Base-by-base conservation (phyloP, 2,797 vertebrate species). In the Artibeus jamaicensis region DNA sequence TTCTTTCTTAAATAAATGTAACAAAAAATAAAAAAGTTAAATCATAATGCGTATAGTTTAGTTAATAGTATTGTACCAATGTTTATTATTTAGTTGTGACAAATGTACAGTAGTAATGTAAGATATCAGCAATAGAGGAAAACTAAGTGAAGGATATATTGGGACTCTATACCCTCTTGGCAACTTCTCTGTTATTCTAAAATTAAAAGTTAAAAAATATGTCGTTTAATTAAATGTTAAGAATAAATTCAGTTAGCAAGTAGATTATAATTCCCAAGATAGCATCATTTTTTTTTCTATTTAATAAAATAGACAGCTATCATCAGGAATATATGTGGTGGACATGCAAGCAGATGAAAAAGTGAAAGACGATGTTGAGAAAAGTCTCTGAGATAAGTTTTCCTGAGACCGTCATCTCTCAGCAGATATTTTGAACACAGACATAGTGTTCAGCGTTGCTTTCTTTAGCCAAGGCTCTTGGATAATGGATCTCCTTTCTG, bases 1-100 rank as follows among this genome's bases (percentile, higher is more conserved):
- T 95, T 94, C 2, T 4, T 67, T 94, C 12, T 90, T 90, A 78
- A 94, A 79, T 42, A 77, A 90, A 70, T 82, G 70, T 62, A 82
- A 78, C 37, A 16, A 76, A 74, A 77, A 76, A 76, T n/a, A 10
- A 53, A 44, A 95, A 95, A 68, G 0, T 68, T 6, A 79, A 71
- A 55, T 10, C 4, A 81, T 84, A 9, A 85, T 70, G 14, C 70
- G 0, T 73, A 10, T 89, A 39, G 62, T 70, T 53, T 62, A 55
- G 19, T 70, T 68, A 26, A 34, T 70, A 81, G 5, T 34, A 46
- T 48, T 19, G 3, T 10, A 65, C 12, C 24, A 62, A 29, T 6
- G 4, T 67, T 86, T 26, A 77, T 94, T 89, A 50, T 11, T 83
- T 93, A 90, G 48, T 55, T 88, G 4, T 50, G 26, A 95, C 24